Conservation (phyloP, 2,888 invertebrate genomes). For the Caenorhabditis parvicauda region DNA sequence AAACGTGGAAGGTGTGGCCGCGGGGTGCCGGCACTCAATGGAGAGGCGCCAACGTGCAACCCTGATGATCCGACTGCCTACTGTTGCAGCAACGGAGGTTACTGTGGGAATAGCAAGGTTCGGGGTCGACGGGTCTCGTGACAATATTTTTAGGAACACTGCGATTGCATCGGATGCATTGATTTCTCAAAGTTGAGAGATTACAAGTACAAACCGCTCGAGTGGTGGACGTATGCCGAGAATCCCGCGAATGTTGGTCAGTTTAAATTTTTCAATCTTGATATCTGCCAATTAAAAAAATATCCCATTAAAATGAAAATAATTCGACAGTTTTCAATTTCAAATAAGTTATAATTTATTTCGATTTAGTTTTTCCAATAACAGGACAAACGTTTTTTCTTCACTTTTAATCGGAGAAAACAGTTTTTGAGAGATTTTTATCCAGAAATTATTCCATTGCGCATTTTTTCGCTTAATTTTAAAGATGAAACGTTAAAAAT, state of each 20-base stretch:
- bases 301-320: too few relatives aligned
- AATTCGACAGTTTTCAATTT: too few relatives aligned
- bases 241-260: conserved; percentile 50
- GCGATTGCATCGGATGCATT: conserved; percentile 56
- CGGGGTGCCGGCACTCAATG: conserved; percentile 43
- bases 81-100: conserved; percentile 55
- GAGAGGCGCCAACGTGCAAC: conserved; percentile 49
- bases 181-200: conserved; percentile 48
- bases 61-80: conserved; percentile 49
- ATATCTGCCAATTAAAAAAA: too few relatives aligned
- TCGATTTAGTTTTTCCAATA: too few relatives aligned
- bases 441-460: too few relatives aligned
- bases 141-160: conserved; percentile 38
- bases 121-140: not conserved
- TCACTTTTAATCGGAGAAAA: too few relatives aligned
- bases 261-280: too few relatives aligned
- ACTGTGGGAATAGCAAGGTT: conserved; percentile 50
- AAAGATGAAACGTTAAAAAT: too few relatives aligned
- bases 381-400: too few relatives aligned
- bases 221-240: conserved; percentile 55
- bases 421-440: too few relatives aligned
- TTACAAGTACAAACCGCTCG: conserved; percentile 37
- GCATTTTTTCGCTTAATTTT: too few relatives aligned
- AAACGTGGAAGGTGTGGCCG: conserved; percentile 53
- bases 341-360: too few relatives aligned